Percentiles rank a stretch among this genome's conserved stretches.
phyloP scores from a whole-genome alignment of 1,140 invertebrate genomes.

The Zaprionus nigranus region DNA sequence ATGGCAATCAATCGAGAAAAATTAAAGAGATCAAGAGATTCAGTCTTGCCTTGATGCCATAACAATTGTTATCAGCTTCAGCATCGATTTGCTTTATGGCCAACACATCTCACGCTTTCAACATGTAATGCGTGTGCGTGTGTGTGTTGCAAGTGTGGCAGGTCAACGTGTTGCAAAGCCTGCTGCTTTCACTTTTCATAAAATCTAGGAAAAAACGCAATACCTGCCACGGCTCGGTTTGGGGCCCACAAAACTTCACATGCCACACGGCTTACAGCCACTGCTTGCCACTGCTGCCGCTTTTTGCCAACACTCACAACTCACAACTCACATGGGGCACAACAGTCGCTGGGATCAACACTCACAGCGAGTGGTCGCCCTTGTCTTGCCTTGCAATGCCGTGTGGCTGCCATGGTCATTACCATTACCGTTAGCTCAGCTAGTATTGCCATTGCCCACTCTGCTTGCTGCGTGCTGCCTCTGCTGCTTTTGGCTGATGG shows the following conservation, averaged over 20 bases:
- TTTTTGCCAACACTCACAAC: constrained; percentile 24
- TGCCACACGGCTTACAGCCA: constrained; percentile 52
- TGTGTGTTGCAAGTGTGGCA: constrained; percentile 3
- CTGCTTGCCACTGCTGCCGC: constrained; percentile 16
- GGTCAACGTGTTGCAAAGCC: constrained; percentile 21
- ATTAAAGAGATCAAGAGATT: not conserved
- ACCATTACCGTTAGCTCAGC: constrained; percentile 1
- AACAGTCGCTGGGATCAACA: constrained; percentile 34
- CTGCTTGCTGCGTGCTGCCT: too few species aligned
- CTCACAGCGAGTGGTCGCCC: constrained; percentile 32
- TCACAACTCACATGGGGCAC: constrained; percentile 31
- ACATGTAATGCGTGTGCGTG: not conserved
- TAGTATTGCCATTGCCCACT: not conserved
- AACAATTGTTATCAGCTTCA: not conserved
- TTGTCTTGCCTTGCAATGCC: not conserved
- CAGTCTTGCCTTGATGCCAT: not conserved
- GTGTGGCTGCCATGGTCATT: not conserved
- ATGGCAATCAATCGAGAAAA: constrained; percentile 13
- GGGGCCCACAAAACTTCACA: constrained; percentile 12
- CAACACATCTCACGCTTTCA: not conserved
- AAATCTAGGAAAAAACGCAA: not conserved
- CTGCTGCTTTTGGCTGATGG: not conserved
- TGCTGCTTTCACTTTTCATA: constrained; percentile 8
- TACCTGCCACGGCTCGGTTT: constrained; percentile 1
- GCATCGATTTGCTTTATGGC: not conserved